Evolutionary conservation across 2,797 vertebrate species (phyloP), one percentile per base, ranked within the genome.

Genomic region (Sparidentex hasta): DNA sequence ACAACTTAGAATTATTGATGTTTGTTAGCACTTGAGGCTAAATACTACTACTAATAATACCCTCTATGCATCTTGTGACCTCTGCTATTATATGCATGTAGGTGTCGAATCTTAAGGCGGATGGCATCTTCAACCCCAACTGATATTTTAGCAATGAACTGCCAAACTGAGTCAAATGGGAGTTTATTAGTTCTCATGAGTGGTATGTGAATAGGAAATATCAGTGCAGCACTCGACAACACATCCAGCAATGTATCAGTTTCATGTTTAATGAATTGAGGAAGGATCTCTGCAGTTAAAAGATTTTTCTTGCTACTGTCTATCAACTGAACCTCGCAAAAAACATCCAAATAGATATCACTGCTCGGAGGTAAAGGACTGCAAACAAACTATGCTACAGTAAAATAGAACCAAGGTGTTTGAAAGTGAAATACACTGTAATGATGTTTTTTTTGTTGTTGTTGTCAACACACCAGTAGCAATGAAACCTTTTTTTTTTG

Each of bases 381-480:
- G 88, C 66, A 90, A 89, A 90, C 81, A 89, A 83, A 81, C 86
- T 91, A 88, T 65, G 81, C 89, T 89, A 94, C 85, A 93, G 85
- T 88, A 85, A 93, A 90, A 86, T 77, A 88, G 84, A 93, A 87
- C 85, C 87, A 73, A 89, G 68, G 82, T 88, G 84, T 92, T 72
- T 82, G 89, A 92, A 89, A 79, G 84, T 81, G 72, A 92, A 91
- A 88, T 84, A 90, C 86, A 92, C 73, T 83, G 77, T 73, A 79
- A 83, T 82, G 64, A 91, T 87, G 79, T 89, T 90, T 86, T 59
- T 85, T 38, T 33, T 29, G 3, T 33, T 33, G 1, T 33, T 38
- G 65, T 83, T 94, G 90, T 95, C 90, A 95, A 93, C 88, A 96
- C 85, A 95, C 94, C 95, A 95, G 95, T 95, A 95, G 92, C 94